These are phyloP conservation scores for Melanaphis sacchari DNA, from an alignment of 1,140 invertebrate species.

Conservation along the genomic window DNA sequence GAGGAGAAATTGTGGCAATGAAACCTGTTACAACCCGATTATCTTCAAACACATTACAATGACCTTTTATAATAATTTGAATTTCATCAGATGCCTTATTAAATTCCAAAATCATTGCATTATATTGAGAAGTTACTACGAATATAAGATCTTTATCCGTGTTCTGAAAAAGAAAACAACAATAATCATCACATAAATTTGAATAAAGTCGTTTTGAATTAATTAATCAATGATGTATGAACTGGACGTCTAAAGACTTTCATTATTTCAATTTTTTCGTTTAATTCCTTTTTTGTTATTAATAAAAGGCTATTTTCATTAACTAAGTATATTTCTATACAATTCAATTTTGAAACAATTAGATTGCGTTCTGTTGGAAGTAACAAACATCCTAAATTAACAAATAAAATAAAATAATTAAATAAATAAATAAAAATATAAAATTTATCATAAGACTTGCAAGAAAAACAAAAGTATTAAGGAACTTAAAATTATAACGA, in stretches of 20 bases:
- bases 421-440: not conserved
- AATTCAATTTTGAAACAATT: constrained; percentile 92
- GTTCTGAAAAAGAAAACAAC: constrained; percentile 70
- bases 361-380: constrained; percentile 92
- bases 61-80: constrained; percentile 93
- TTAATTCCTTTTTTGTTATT: constrained; percentile 93
- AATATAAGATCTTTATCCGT: constrained; percentile 94
- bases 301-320: constrained; percentile 95
- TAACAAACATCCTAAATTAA: constrained; percentile 89
- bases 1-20: constrained; percentile 93
- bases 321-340: constrained; percentile 95
- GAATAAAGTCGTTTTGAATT: not conserved
- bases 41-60: constrained; percentile 93
- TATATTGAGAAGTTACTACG: constrained; percentile 91
- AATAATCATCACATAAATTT: constrained; percentile 40
- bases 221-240: constrained; percentile 59
- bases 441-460: not conserved
- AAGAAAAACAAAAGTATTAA: not conserved
- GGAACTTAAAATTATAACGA: not conserved
- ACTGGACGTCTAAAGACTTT: constrained; percentile 93
- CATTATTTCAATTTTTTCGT: constrained; percentile 94
- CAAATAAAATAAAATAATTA: constrained; percentile 27
- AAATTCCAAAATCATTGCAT: constrained; percentile 97
- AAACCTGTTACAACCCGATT: constrained; percentile 94
- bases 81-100: constrained; percentile 73